Conservation (phyloP, 2,888 invertebrate species). For the Oscheius sp. region DNA sequence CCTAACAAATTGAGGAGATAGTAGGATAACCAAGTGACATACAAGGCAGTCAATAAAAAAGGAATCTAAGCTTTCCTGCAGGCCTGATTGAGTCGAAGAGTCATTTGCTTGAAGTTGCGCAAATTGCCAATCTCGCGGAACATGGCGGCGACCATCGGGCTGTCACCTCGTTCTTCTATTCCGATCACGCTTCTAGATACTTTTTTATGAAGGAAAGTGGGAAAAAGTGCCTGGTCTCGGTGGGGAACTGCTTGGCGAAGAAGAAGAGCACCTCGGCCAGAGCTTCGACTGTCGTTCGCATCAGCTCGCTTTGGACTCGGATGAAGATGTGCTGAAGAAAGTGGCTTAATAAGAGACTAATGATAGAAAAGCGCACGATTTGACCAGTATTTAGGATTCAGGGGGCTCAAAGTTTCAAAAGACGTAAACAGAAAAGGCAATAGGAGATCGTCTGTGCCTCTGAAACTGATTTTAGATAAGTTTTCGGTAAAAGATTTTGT, state of each 20-base stretch:
- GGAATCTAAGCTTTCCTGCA: constrained; percentile 27
- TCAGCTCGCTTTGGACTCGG: constrained; percentile 51
- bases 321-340: constrained; percentile 42
- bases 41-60: too few species aligned
- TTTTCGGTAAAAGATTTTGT: too few species aligned
- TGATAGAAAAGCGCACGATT: too few species aligned
- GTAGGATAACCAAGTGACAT: too few species aligned
- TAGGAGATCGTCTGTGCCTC: neutral
- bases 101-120: constrained; percentile 56
- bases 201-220: neutral
- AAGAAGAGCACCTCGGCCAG: constrained; percentile 57
- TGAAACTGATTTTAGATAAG: too few species aligned
- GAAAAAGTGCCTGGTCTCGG: constrained; percentile 52
- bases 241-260: constrained; percentile 52
- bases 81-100: constrained; percentile 53
- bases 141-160: constrained; percentile 53
- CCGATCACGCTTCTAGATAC: constrained; percentile 43
- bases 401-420: neutral
- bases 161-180: constrained; percentile 43
- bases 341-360: too few species aligned
- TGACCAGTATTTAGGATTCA: neutral
- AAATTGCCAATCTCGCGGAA: constrained; percentile 57
- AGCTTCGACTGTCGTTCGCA: constrained; percentile 53
- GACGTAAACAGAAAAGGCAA: neutral
- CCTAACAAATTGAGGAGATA: too few species aligned